Evolutionary conservation across 1,140 invertebrate genomes (phyloP).

Genomic region (Hetaerina americana): DNA sequence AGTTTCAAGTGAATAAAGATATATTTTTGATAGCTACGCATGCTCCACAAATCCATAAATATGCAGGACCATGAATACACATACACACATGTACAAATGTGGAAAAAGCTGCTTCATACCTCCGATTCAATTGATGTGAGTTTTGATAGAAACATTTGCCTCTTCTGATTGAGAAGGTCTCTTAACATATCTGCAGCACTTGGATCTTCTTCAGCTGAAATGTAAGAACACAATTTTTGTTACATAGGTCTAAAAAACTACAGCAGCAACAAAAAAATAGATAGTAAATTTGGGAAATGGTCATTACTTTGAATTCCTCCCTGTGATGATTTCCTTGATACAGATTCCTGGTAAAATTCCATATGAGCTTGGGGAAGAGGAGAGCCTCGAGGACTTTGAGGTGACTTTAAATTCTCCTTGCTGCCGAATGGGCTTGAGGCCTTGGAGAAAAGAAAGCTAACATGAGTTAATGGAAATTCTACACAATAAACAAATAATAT

Average conservation of each 20-base stretch:
- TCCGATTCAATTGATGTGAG: constrained; percentile 80
- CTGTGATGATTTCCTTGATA: constrained; percentile 36
- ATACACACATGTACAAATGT: too few species aligned
- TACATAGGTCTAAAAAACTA: background rate
- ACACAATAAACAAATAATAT: too few species aligned
- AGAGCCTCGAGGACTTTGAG: constrained; percentile 39
- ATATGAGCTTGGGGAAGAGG: constrained; percentile 32
- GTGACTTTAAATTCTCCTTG: constrained; percentile 55
- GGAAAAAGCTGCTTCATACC: constrained; percentile 57
- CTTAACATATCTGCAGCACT: constrained; percentile 74
- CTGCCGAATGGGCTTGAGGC: constrained; percentile 61
- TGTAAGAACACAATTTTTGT: background rate
- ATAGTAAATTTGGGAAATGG: background rate
- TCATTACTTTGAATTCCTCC: constrained; percentile 20
- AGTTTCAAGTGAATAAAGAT: too few species aligned
- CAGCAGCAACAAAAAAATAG: background rate
- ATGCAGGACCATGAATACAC: background rate
- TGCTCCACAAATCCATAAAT: constrained; percentile 4
- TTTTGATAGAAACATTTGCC: constrained; percentile 72
- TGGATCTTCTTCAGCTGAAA: constrained; percentile 39
- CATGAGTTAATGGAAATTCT: background rate
- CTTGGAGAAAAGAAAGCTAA: constrained; percentile 24
- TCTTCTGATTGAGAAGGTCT: constrained; percentile 76
- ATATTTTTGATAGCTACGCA: too few species aligned
- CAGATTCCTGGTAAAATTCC: constrained; percentile 27